Evolutionary conservation across 92 coral and sea anemone genomes (phyloP).

Genomic region (Anthopleura xanthogrammica): DNA sequence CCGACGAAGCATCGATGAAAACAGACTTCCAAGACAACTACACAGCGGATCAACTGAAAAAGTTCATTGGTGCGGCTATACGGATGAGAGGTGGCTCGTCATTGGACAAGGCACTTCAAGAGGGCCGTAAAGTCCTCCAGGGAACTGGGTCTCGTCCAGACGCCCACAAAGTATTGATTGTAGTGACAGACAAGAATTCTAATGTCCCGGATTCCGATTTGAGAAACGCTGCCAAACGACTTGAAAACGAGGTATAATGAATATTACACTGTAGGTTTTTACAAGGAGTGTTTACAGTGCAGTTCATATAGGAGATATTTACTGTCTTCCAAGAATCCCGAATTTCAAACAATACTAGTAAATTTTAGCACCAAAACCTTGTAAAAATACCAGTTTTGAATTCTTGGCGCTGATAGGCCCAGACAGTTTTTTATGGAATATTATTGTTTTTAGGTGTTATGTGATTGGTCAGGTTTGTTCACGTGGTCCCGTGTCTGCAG

Average conservation of each 20-base stretch:
- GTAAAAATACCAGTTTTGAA: too few species aligned
- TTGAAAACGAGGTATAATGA: slow-evolving; percentile 15
- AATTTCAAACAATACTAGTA: too few species aligned
- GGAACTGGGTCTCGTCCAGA: slow-evolving; percentile 50
- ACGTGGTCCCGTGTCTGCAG: too few species aligned
- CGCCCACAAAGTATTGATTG: slow-evolving; percentile 56
- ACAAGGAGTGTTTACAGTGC: too few species aligned
- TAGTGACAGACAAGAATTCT: slow-evolving; percentile 55
- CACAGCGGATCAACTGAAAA: slow-evolving; percentile 27
- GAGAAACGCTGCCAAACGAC: slow-evolving; percentile 29
- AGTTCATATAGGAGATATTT: too few species aligned
- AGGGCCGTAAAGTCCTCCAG: slow-evolving; percentile 37
- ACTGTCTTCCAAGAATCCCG: too few species aligned
- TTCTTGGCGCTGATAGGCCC: too few species aligned
- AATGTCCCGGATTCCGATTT: slow-evolving; percentile 37
- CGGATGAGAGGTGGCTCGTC: slow-evolving; percentile 38
- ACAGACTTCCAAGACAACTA: slow-evolving; percentile 26
- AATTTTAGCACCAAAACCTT: too few species aligned
- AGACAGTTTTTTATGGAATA: too few species aligned
- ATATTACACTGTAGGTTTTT: too few species aligned
- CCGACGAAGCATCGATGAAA: slow-evolving; percentile 38
- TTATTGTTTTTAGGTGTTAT: too few species aligned
- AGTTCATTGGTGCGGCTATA: slow-evolving; percentile 4
- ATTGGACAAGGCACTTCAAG: slow-evolving; percentile 37
- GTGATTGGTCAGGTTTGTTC: too few species aligned